Base-by-base conservation (phyloP, 1,140 invertebrate genomes). In the Aricia agestis region DNA sequence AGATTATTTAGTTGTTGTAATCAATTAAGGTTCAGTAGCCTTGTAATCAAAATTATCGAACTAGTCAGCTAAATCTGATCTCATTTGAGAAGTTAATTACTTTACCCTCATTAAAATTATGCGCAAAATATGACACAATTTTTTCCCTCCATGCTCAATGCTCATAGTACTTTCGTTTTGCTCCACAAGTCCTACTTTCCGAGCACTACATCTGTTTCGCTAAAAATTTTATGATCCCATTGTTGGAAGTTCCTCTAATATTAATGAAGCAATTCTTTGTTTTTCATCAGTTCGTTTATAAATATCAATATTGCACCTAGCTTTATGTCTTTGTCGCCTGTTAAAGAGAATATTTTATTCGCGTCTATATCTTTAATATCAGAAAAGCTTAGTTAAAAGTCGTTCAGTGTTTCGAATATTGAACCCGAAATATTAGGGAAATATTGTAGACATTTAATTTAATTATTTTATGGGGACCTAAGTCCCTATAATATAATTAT, bases 101-200 rank as follows among this genome's bases (percentile, higher is more conserved):
- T 52, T 52, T 52, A 52, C 45, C 45, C 45, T 13, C 45, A 52
- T 52, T 52, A 52, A 52, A 52, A 52, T 52, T 52, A 52, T 52
- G 45, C 11, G 36, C 36, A 36, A 45, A 45, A 45, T 13, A 52
- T 42, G 41, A 42, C 45, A 10, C 45, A 52, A 52, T 9, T 52
- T 52, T 52, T 52, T 52, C 9, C 13, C 41, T 42, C 41, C 41
- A 42, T 42, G 11, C 9, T 52, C 45, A 52, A n/a, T n/a, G n/a
- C n/a, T n/a, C n/a, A n/a, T n/a, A n/a, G n/a, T 13, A 52, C 9
- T 52, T 52, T 52, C 11, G 10, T 10, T 52, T 52, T 4, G 10
- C 13, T 52, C 11, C 11, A 52, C 9, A 52, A 52, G 45, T 52
- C 45, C 45, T 52, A 52, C 45, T 52, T 52, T 52, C 45, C 45